These are phyloP conservation scores for Nasonia oneida DNA, from an alignment of 2,888 invertebrate genomes.

Conservation along the genomic window DNA sequence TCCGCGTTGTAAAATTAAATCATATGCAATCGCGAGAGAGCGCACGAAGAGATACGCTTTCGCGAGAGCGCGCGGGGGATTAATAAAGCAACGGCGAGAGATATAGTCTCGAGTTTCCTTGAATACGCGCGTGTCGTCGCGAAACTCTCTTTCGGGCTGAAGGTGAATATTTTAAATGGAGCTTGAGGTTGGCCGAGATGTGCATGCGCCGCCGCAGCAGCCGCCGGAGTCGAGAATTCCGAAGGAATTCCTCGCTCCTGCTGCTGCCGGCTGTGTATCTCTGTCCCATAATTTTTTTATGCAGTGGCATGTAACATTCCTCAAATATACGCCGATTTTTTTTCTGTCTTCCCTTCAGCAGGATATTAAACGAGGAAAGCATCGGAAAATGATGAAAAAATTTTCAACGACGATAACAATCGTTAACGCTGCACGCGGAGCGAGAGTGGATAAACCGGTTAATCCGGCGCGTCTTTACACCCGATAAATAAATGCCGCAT, in stretches of 20 bases:
- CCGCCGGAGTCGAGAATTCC: neutral
- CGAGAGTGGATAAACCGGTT: neutral
- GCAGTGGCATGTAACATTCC: conserved; percentile 14
- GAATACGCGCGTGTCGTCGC: neutral
- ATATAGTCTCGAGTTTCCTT: neutral
- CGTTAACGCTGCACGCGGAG: neutral
- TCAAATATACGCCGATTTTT: conserved; percentile 17
- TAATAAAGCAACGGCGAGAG: neutral
- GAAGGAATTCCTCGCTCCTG: conserved; percentile 11
- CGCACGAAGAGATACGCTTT: neutral
- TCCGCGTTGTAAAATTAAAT: neutral
- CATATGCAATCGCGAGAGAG: neutral
- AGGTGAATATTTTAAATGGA: conserved; percentile 12
- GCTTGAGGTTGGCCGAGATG: neutral
- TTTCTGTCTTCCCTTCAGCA: neutral
- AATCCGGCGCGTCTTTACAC: neutral
- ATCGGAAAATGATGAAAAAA: neutral
- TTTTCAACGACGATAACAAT: neutral
- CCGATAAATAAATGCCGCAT: conserved; percentile 3
- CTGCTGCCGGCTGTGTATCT: too few species aligned
- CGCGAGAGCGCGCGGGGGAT: neutral
- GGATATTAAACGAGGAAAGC: neutral
- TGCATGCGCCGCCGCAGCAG: neutral
- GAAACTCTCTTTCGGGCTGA: neutral
- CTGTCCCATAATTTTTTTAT: conserved; percentile 22